Base-by-base conservation (phyloP, 2,797 vertebrate genomes). In the Melanotaenia boesemani region DNA sequence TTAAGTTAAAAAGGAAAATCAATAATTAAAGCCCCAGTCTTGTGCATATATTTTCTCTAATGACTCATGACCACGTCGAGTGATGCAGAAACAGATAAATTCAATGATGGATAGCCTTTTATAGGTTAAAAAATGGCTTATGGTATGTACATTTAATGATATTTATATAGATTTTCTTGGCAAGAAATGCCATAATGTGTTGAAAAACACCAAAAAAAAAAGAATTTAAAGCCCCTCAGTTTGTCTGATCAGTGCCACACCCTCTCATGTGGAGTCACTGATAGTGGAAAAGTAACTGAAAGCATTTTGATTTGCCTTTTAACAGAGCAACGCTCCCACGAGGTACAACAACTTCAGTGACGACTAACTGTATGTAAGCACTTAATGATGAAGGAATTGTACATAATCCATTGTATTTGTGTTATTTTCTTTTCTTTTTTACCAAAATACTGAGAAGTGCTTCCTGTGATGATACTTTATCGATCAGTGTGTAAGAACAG, bases 351-450 rank as follows among this genome's bases (percentile, higher is more conserved):
- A 68, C 68, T 72, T 74, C 54, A 34, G 58, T 32, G 56, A 56
- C 37, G 68, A 79, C 67, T 52, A 76, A 50, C 62, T 50, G 61
- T 26, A 34, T 79, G 55, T 36, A 32, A 67, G 80, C 76, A 79
- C 86, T 83, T 83, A 82, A 79, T 39, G 44, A 78, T 62, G 72
- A 85, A 77, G 72, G 71, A 80, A 78, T 77, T 86, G 79, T 88
- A 88, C 76, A 84, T 82, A 88, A 65, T 71, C 37, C 5, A 60
- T 76, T 63, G 64, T 80, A 30, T 82, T 80, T 24, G 13, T 79
- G 66, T 79, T 61, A 0, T 69, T 75, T 77, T 71, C 9, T 2
- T 36, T 36, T 36, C 39, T 39, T 39, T 80, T 62, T 78, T 16
- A 4, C 6, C 41, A 61, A 68, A 72, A 59, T 63, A n/a, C 26